phyloP scores from a whole-genome alignment of 1,140 invertebrate species.

The Drosophila sproati region DNA sequence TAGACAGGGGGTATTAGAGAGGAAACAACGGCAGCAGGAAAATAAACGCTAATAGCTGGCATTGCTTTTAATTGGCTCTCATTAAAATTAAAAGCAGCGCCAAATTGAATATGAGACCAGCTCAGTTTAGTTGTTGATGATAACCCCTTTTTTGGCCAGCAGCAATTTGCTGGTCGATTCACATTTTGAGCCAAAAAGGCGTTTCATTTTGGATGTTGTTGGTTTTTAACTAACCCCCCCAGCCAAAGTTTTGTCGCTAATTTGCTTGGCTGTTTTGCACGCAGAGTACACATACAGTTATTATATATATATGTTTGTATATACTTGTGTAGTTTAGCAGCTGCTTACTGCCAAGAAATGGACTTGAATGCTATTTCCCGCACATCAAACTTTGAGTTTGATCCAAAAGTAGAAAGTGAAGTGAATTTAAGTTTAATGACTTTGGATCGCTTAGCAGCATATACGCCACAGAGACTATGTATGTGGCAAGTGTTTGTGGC shows the following conservation, averaged over 20 bases:
- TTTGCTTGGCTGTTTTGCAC: constrained; percentile 70
- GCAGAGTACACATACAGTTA: constrained; percentile 7
- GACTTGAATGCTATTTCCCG: constrained; percentile 62
- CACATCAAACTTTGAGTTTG: constrained; percentile 62
- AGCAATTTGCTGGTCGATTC: constrained; percentile 21
- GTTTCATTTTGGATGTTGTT: constrained; percentile 42
- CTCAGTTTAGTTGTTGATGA: constrained; percentile 12
- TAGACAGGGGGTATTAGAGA: background rate
- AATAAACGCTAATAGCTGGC: constrained; percentile 42
- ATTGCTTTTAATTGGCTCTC: constrained; percentile 75
- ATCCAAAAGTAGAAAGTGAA: constrained; percentile 52
- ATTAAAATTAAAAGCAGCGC: constrained; percentile 76
- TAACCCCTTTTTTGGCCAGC: background rate
- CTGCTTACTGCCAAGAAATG: constrained; percentile 59
- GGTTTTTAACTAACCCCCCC: constrained; percentile 69
- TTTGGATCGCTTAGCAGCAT: constrained; percentile 44
- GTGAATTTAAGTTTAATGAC: constrained; percentile 73
- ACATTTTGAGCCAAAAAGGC: constrained; percentile 40
- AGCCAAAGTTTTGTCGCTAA: constrained; percentile 74
- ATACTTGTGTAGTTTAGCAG: constrained; percentile 24
- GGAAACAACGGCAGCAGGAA: background rate
- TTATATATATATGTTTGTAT: background rate
- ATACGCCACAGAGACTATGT: constrained; percentile 1
- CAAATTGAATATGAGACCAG: constrained; percentile 74
- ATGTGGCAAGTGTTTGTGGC: constrained; percentile 24